Base-by-base conservation (phyloP, 1,140 invertebrate genomes). In the Eubasilissa regina region DNA sequence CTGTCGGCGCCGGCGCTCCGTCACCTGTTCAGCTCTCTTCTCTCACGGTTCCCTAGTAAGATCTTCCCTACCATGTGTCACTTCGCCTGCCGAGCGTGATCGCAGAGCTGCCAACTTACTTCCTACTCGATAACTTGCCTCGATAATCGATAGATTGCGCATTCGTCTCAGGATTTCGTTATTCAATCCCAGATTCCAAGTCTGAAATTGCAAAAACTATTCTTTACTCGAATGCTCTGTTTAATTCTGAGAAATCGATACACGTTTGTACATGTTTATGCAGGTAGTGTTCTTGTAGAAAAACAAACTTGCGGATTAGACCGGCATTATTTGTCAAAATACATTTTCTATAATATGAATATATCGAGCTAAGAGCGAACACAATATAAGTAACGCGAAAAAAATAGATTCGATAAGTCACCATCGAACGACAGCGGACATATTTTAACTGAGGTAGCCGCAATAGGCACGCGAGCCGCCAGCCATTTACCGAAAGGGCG, bases 371-470 rank as follows among this genome's bases (percentile, higher is more conserved):
- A 35, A 35, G 25, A 35, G 25, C 25, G 3, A 25, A 35, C 44
- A 21, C 19, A 9, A 74, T 21, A 74, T 47, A 15, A 35, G 56
- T 25, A 51, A 47, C 15, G 58, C 55, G 8, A 43, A 56, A n/a
- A 45, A 48, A 62, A 48, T 25, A 64, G n/a, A 73, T 78, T 78
- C 66, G 55, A 78, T 58, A 78, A 78, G 66, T 78, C 77, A 78
- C 77, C 77, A 60, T 62, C 77, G 55, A 70, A 72, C 76, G 66
- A 72, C 15, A 73, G 66, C 77, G 66, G 77, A 78, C 77, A 78
- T 78, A 74, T 78, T 78, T 78, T 25, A 73, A 78, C 68, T 74
- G 66, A 60, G 77, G 77, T 78, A 78, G 77, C 77, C 44, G 44
- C 51, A 13, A 44, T 64, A 60, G 77, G 77, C 60, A 78, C 77